These are phyloP conservation scores for Dendroctonus valens DNA, from an alignment of 1,140 invertebrate genomes.

Conservation along the genomic window DNA sequence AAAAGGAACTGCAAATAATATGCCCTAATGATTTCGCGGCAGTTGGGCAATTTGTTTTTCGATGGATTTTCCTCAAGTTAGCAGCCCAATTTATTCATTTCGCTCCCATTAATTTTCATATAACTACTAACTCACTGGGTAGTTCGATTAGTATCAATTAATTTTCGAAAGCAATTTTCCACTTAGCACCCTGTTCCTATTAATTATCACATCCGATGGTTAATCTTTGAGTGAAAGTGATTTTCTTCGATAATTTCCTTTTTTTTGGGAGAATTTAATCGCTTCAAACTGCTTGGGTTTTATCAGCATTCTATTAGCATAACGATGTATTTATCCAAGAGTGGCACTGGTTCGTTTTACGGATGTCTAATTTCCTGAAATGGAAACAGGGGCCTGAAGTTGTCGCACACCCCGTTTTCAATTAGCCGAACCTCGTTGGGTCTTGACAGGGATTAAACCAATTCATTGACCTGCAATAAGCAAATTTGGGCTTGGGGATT, in stretches of 20 bases:
- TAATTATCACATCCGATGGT: background rate
- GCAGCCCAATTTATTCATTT: slow-evolving; percentile 1
- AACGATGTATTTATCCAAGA: no score
- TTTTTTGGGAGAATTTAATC: no score
- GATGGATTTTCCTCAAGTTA: slow-evolving; percentile 1
- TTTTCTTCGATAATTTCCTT: no score
- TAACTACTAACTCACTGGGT: background rate
- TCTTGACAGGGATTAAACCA: slow-evolving; percentile 14
- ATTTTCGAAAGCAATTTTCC: background rate
- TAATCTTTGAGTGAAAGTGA: background rate
- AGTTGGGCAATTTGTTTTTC: slow-evolving; percentile 9
- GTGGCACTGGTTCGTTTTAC: no score
- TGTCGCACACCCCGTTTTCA: slow-evolving; percentile 21
- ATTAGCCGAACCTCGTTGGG: slow-evolving; percentile 14
- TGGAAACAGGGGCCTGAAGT: background rate
- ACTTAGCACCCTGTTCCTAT: background rate
- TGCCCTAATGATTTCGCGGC: slow-evolving; percentile 3
- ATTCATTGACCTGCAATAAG: slow-evolving; percentile 18
- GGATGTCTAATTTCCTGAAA: no score
- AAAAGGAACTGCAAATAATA: background rate
- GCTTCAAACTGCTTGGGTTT: no score
- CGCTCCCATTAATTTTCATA: slow-evolving; percentile 3
- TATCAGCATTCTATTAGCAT: no score
- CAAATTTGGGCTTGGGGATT: slow-evolving; percentile 12
- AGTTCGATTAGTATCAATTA: background rate